Evolutionary conservation across 2,888 invertebrate species (phyloP).

Genomic region (Agrilus biguttatus): DNA sequence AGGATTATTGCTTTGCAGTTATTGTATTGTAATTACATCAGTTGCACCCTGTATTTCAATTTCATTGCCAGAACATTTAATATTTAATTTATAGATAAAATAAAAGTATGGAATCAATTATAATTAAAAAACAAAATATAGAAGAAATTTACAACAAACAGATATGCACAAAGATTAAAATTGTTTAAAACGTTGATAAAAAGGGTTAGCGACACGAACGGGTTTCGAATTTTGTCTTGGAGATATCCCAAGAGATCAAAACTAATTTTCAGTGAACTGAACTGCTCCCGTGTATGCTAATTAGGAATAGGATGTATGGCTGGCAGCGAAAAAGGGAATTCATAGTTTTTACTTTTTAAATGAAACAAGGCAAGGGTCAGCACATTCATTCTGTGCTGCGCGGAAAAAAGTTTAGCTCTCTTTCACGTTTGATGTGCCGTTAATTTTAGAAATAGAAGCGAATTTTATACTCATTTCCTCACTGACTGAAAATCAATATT

Average conservation of each 20-base stretch:
- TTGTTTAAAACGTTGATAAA: too few species aligned
- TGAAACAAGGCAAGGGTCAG: constrained; percentile 33
- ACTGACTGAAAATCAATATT: constrained; percentile 2
- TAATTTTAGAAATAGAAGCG: constrained; percentile 6
- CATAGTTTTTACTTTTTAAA: constrained; percentile 28
- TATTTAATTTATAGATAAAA: too few species aligned
- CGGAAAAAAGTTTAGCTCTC: constrained; percentile 27
- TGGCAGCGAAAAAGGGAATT: constrained; percentile 30
- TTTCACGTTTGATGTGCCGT: constrained; percentile 24
- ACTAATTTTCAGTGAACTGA: constrained; percentile 28
- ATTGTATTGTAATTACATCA: too few species aligned
- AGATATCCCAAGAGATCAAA: constrained; percentile 19
- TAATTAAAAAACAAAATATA: too few species aligned
- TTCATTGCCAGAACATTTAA: too few species aligned
- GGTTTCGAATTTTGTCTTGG: too few species aligned
- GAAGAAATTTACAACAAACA: too few species aligned
- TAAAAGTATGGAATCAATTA: too few species aligned
- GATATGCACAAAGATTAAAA: too few species aligned
- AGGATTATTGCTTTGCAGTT: too few species aligned
- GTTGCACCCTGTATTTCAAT: too few species aligned
- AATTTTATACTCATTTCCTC: constrained; percentile 6
- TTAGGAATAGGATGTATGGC: constrained; percentile 31
- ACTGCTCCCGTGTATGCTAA: constrained; percentile 28
- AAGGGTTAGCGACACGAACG: too few species aligned
- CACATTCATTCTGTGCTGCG: constrained; percentile 20